These are phyloP conservation scores for Eublepharis macularius DNA, from an alignment of 2,113 vertebrate genomes.

Conservation along the genomic window DNA sequence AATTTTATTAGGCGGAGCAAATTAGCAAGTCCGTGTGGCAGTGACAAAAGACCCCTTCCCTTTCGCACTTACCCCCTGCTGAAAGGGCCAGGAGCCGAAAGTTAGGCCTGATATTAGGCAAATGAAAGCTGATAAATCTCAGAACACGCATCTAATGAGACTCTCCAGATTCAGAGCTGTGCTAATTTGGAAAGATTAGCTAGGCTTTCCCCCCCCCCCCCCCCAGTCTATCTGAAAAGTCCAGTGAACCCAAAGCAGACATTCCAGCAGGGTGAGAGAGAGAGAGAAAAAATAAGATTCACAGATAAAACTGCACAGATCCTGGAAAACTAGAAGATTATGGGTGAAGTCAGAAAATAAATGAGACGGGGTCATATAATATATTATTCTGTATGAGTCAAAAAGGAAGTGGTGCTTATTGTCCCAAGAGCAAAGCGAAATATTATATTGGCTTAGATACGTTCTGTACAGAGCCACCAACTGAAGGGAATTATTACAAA, in stretches of 20 bases:
- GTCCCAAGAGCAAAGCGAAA: neutral
- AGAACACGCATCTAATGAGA: conserved; percentile 86
- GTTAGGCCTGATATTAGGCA: conserved; percentile 90
- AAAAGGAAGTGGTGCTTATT: neutral
- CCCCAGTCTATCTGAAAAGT: conserved; percentile 49
- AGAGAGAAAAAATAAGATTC: conserved; percentile 59
- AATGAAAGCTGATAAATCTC: conserved; percentile 93
- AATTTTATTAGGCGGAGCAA: conserved; percentile 88
- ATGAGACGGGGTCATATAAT: conserved; percentile 11
- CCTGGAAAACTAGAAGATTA: conserved; percentile 38
- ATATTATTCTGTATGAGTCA: conserved; percentile 7
- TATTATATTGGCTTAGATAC: neutral
- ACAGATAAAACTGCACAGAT: conserved; percentile 45
- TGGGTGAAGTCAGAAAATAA: conserved; percentile 50
- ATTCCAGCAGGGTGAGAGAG: neutral
- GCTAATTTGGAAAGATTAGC: conserved; percentile 92
- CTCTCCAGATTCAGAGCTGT: conserved; percentile 75
- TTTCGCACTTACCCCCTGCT: conserved; percentile 83
- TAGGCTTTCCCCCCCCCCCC: conserved; percentile 53
- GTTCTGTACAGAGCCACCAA: neutral
- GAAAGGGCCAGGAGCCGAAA: conserved; percentile 84
- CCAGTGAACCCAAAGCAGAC: neutral
- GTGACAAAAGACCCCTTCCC: conserved; percentile 82
- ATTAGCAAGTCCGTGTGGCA: conserved; percentile 80
- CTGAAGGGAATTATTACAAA: too few relatives aligned